Base-by-base conservation (phyloP, 2,888 invertebrate genomes). In the Dryadula phaetusa region DNA sequence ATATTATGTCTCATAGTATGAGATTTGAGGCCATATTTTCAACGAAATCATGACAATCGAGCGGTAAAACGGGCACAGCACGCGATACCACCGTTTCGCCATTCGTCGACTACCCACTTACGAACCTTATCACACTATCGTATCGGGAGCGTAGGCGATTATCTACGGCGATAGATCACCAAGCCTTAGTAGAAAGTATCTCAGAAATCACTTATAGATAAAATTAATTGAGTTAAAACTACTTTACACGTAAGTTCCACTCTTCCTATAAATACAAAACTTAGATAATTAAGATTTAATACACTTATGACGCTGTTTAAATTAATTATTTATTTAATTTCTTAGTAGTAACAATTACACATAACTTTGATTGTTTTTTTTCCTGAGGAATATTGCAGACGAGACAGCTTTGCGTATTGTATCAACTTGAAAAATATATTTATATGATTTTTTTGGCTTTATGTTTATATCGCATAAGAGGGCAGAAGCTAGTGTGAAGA, bases 81-180 rank as follows among this genome's bases (percentile, higher is more conserved):
- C 85, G 85, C 86, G 75, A 86, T 79, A 69, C 73, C 70, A 79
- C 77, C 77, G 76, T 85, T 82, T 81, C 72, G 79, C 76, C 68
- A 76, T 70, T 62, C 71, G 69, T 70, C 67, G 53, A 72, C 66
- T 56, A 60, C 54, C 44, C 44, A 54, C 63, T 63, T 64, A 46
- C 20, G 7, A 7, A 37, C 34, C 20, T 37, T 54, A 54, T 54
- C 54, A 3, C 18, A 37, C 54, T 54, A 54, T 37, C 37, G 37
- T 54, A 54, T 54, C 54, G 18, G 34, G 37, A 34, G 54, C 37
- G 49, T 37, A 37, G 37, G 54, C 54, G 54, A 37, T 54, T 54
- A 54, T 54, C 54, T 54, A 20, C 54, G 12, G 34, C 34, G 54
- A 54, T 54, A 54, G 20, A 54, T 37, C 54, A 22, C 54, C 37